Percentiles rank a stretch among this genome's conserved stretches.
Conservation (phyloP, 2,113 vertebrate species). For the Poeciliopsis prolifica region DNA sequence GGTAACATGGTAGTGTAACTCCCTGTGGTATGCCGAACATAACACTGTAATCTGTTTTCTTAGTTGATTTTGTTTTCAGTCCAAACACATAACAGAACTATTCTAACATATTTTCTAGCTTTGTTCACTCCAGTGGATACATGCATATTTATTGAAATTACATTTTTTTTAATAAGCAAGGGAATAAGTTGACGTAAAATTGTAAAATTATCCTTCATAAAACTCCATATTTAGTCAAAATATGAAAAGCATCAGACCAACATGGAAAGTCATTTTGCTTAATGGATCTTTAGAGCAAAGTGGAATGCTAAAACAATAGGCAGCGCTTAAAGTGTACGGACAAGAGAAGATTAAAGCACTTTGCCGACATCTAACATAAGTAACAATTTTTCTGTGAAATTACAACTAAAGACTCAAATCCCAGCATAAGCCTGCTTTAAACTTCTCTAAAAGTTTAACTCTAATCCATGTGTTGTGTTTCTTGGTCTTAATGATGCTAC, state of each 20-base stretch:
- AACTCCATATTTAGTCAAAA: background rate
- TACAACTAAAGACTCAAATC: conserved; percentile 10
- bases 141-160: background rate
- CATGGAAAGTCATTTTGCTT: background rate
- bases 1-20: conserved; percentile 25
- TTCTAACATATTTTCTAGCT: background rate
- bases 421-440: too few species aligned
- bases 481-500: too few species aligned
- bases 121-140: background rate
- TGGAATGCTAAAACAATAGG: background rate
- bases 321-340: background rate
- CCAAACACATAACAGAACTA: background rate
- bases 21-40: conserved; percentile 21
- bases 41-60: background rate
- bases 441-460: too few species aligned
- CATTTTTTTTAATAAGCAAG: background rate
- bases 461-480: too few species aligned
- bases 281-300: background rate
- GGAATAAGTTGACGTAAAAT: background rate
- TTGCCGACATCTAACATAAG: background rate
- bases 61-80: background rate
- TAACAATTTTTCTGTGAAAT: background rate
- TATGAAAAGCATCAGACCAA: too few species aligned
- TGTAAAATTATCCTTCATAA: background rate
- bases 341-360: background rate